Evolutionary conservation across 30 jellyfish, hydroid and myxozoan genomes (phyloP).

Genomic region (Cassiopea xamachana): DNA sequence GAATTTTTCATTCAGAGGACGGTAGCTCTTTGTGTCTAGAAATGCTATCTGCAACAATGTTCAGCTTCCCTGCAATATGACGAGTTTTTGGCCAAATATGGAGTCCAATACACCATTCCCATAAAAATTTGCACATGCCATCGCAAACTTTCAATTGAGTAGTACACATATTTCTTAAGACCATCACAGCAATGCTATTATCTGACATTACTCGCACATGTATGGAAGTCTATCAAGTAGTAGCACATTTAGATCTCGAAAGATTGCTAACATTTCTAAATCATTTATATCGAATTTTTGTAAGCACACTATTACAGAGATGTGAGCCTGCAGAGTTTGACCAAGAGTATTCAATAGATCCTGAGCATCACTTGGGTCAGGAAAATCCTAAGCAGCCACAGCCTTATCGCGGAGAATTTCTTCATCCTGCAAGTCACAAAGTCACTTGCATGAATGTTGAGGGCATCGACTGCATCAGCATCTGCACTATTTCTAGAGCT

Average conservation of each 20-base stretch:
- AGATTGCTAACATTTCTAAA: slow-evolving; percentile 29
- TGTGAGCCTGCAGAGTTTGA: too few species aligned
- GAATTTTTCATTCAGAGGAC: slow-evolving; percentile 32
- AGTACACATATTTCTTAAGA: slow-evolving; percentile 47
- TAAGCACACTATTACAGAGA: background rate
- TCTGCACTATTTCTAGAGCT: background rate
- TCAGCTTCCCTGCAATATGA: slow-evolving; percentile 51
- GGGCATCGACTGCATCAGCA: background rate
- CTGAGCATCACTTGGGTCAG: background rate
- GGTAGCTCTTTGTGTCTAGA: slow-evolving; percentile 14
- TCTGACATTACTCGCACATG: slow-evolving; percentile 23
- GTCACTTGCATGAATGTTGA: slow-evolving; percentile 7
- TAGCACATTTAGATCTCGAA: slow-evolving; percentile 1
- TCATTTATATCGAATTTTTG: slow-evolving; percentile 20
- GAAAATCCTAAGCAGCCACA: background rate
- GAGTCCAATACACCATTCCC: slow-evolving; percentile 32
- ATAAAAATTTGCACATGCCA: slow-evolving; percentile 4
- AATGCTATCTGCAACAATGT: slow-evolving; percentile 28
- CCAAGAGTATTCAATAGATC: too few species aligned
- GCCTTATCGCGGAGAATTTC: background rate
- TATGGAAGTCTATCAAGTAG: background rate
- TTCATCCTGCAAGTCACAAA: background rate
- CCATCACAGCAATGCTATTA: slow-evolving; percentile 42
- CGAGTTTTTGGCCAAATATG: slow-evolving; percentile 35
- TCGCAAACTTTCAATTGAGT: slow-evolving; percentile 30